Base-by-base conservation (phyloP, 2,113 vertebrate genomes). In the Coptodon rendalli region DNA sequence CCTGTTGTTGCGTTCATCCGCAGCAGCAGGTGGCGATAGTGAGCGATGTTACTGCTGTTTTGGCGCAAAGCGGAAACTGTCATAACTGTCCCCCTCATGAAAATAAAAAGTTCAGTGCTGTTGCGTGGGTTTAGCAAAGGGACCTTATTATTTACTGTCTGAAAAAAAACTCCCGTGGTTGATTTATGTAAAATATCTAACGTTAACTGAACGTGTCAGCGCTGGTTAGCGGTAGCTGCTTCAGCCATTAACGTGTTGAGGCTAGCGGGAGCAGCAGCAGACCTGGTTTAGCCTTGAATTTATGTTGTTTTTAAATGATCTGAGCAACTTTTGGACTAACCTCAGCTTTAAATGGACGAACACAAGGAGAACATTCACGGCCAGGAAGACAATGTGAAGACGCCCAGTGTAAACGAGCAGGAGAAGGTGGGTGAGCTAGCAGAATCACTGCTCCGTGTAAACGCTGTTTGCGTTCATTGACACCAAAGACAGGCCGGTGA, bases 321-420 rank as follows among this genome's bases (percentile, higher is more conserved):
- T 2, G 3, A 34, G 1, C 16, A 6, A 7, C 56, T 14, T 66
- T 11, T 73, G 38, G 36, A 34, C 53, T 29, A 14, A 24, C 19
- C 43, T 48, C 14, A 6, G 10, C 6, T 14, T 31, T 87, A 87
- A 85, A 96, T 96, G 96, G 95, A 95, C 48, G 96, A 96, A 43
- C 95, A 94, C 86, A 96, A 96, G 87, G 95, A 96, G 83, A 96
- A 96, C n/a, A 91, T 96, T 27, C 76, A 93, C 1, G 53, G 45
- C 11, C 27, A 91, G 31, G 90, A 92, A 78, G 82, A 86, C 71
- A 95, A 95, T 14, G 83, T 91, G 73, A 94, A 93, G 83, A 92
- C 91, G 91, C 82, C 90, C 1, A 80, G 80, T 3, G 24, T 59
- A 11, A 81, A 66, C 63, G 91, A 92, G 6, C 91, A 89, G 1